phyloP scores from a whole-genome alignment of 1,140 invertebrate genomes.

The Psilanteris sp. region DNA sequence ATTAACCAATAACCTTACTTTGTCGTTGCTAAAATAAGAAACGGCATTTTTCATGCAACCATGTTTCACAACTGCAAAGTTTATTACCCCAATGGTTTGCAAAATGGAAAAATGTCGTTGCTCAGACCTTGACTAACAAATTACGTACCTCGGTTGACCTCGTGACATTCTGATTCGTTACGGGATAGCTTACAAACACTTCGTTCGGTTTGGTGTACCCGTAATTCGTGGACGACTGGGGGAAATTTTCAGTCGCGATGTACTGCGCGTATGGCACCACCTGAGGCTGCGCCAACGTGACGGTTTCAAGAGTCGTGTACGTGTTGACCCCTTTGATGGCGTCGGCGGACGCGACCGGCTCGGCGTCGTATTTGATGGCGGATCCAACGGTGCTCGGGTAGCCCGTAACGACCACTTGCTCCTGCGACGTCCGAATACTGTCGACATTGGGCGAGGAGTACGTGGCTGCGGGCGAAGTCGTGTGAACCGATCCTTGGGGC shows the following conservation, averaged over 20 bases:
- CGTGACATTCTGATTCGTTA: slow-evolving; percentile 66
- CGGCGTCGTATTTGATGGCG: slow-evolving; percentile 68
- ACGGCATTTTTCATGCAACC: too few relatives aligned
- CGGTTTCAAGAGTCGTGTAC: slow-evolving; percentile 76
- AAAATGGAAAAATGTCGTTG: too few relatives aligned
- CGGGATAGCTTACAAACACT: slow-evolving; percentile 70
- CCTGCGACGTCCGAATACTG: slow-evolving; percentile 63
- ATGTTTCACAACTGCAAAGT: too few relatives aligned
- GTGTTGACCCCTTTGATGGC: slow-evolving; percentile 73
- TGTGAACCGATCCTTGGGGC: slow-evolving; percentile 51
- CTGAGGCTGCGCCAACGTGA: slow-evolving; percentile 69
- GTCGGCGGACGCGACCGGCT: slow-evolving; percentile 63
- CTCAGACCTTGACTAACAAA: too few relatives aligned
- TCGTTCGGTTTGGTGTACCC: slow-evolving; percentile 71
- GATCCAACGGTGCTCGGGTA: slow-evolving; percentile 51
- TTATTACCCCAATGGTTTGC: too few relatives aligned
- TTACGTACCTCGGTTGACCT: slow-evolving; percentile 70
- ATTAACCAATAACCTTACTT: too few relatives aligned
- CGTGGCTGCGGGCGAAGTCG: slow-evolving; percentile 66
- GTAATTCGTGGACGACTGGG: slow-evolving; percentile 68
- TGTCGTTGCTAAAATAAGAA: too few relatives aligned
- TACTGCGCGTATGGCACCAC: slow-evolving; percentile 74
- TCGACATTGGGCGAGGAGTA: slow-evolving; percentile 67
- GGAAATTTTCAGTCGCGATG: slow-evolving; percentile 69
- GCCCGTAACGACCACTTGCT: slow-evolving; percentile 62